Evolutionary conservation across 1,140 invertebrate genomes (phyloP), one percentile per base, ranked within the genome.

Genomic region (Cepaea nemoralis): DNA sequence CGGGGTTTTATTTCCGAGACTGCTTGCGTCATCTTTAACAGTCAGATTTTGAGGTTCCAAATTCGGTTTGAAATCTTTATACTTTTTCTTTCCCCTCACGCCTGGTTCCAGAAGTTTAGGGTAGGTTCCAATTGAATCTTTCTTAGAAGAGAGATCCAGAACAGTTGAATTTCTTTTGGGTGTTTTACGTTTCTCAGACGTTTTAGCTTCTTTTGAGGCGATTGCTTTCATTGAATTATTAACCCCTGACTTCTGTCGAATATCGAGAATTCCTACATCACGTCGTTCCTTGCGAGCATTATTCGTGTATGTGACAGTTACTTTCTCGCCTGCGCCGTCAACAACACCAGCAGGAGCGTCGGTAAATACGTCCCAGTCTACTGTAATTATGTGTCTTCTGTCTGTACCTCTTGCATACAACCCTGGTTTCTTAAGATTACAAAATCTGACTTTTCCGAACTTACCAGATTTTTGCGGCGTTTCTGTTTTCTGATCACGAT

Each of bases 31-130:
- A 37, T 80, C 63, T 31, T 45, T 45, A 10, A n/a, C 40, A 22
- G n/a, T 2, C 22, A n/a, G n/a, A 2, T 1, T 31, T 5, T 42
- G 76, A 67, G 27, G 37, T 8, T 69, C n/a, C n/a, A 35, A 2
- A 19, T 66, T 69, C 33, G 70, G 24, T 6, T 42, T 16, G 48
- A 78, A 78, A 35, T 67, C 59, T 27, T 78, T 78, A 31, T 69
- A 78, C 27, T 78, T 78, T 48, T 78, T 78, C 24, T 42, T 69
- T 22, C 77, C 77, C 33, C 77, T 78, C 8, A 78, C 39, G 12
- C 77, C 77, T 19, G 31, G 12, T 39, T 78, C 77, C 6, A 78
- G 59, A 31, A 63, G 10, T 63, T 31, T 63, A 31, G 59, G 59
- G 12, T 31, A 31, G 5, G 8, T 63, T 27, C 10, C 33, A 5